These are phyloP conservation scores for Etheostoma nigrum DNA, from an alignment of 2,797 vertebrate species.

Conservation along the genomic window DNA sequence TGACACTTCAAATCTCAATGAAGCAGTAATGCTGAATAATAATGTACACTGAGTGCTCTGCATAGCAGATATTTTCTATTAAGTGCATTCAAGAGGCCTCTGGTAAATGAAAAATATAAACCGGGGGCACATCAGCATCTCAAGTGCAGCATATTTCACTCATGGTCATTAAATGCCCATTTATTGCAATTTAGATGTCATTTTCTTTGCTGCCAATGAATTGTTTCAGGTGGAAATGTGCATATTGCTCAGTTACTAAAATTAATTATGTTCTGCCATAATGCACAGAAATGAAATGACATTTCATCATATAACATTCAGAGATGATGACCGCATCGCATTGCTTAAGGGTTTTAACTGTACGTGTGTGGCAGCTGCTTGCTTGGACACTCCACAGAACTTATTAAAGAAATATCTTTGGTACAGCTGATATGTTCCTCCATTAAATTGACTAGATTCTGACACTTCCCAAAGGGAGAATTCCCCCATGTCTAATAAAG, in stretches of 20 bases:
- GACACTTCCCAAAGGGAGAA: conserved; percentile 51
- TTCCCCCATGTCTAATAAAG: conserved; percentile 61
- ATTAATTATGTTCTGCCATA: conserved; percentile 11
- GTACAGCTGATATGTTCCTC: conserved; percentile 46
- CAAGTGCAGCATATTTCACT: conserved; percentile 42
- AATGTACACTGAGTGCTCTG: conserved; percentile 42
- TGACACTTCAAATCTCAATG: conserved; percentile 68
- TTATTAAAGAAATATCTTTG: conserved; percentile 67
- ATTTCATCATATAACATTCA: conserved; percentile 16
- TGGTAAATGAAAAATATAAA: conserved; percentile 38
- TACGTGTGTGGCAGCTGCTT: conserved; percentile 46
- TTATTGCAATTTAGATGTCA: conserved; percentile 41
- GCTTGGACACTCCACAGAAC: conserved; percentile 49
- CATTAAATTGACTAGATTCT: conserved; percentile 56
- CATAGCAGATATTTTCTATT: conserved; percentile 49
- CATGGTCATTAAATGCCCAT: conserved; percentile 52
- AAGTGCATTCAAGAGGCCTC: conserved; percentile 52
- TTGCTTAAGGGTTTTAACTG: conserved; percentile 45
- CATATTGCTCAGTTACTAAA: conserved; percentile 13
- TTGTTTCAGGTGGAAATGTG: conserved; percentile 32
- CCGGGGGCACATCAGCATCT: conserved; percentile 28
- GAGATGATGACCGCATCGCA: conserved; percentile 24
- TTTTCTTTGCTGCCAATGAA: conserved; percentile 23
- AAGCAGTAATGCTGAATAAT: conserved; percentile 66
- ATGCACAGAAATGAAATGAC: conserved; percentile 10